These are phyloP conservation scores for Acronicta psi DNA, from an alignment of 2,888 invertebrate species.

Conservation along the genomic window DNA sequence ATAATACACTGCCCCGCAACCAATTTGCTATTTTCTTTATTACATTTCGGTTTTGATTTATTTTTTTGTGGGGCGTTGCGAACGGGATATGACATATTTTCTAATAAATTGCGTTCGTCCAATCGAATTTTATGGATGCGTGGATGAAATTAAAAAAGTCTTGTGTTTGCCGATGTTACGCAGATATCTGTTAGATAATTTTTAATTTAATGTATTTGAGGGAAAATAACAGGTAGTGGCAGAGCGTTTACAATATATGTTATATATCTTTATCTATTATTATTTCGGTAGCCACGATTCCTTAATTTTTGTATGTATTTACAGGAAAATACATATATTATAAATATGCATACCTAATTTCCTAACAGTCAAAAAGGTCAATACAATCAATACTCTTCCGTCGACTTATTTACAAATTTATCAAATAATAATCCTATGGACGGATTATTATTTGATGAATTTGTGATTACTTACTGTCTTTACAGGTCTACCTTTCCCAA, in stretches of 20 bases:
- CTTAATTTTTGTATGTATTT: too few relatives aligned
- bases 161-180: constrained; percentile 21
- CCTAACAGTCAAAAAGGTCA: too few relatives aligned
- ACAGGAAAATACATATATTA: too few relatives aligned
- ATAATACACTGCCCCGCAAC: constrained; percentile 58
- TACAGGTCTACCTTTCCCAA: not conserved
- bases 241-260: too few relatives aligned
- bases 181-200: not conserved
- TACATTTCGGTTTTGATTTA: constrained; percentile 54
- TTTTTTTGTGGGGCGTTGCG: constrained; percentile 23
- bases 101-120: constrained; percentile 58
- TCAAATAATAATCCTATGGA: too few relatives aligned
- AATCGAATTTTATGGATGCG: constrained; percentile 49
- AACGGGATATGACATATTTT: constrained; percentile 28
- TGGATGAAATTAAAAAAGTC: constrained; percentile 62
- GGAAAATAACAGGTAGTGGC: too few relatives aligned
- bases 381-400: too few relatives aligned
- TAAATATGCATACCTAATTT: too few relatives aligned
- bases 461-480: not conserved
- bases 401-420: not conserved
- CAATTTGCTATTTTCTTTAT: constrained; percentile 56
- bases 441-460: too few relatives aligned
- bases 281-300: too few relatives aligned
- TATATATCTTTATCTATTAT: too few relatives aligned
- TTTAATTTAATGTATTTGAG: not conserved